Conservation (phyloP, 2,113 vertebrate genomes). For the Neomonachus schauinslandi region DNA sequence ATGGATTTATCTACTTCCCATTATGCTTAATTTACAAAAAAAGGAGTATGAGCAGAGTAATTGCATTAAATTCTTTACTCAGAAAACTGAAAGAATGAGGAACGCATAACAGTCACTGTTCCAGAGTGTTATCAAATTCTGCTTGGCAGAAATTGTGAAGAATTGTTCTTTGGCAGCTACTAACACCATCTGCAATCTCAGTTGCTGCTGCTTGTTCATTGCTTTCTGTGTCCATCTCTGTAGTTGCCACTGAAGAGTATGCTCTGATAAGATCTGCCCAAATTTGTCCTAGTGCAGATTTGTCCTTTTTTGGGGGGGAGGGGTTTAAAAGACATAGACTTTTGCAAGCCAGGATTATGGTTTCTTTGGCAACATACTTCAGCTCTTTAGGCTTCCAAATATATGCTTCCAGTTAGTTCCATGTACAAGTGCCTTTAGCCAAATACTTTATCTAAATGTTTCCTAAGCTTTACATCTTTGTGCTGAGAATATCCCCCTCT, state of each 20-base stretch:
- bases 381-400: not conserved
- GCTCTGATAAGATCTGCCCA: not conserved
- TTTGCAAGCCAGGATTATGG: not conserved
- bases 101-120: not conserved
- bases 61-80: not conserved
- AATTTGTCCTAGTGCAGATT: not conserved
- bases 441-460: not conserved
- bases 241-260: not conserved
- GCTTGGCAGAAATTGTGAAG: not conserved
- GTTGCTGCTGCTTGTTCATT: not conserved
- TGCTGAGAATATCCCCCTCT: not conserved
- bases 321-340: not conserved
- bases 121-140: not conserved
- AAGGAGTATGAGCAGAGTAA: not conserved
- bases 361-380: not conserved
- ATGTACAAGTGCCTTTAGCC: not conserved
- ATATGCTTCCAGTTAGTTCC: not conserved
- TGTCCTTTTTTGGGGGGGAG: not conserved
- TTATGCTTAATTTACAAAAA: not conserved
- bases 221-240: not conserved
- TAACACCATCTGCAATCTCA: not conserved
- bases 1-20: not conserved
- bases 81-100: not conserved
- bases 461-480: not conserved
- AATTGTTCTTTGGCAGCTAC: not conserved